phyloP scores from a whole-genome alignment of 1,140 invertebrate genomes.

The Polypedilum pembai region DNA sequence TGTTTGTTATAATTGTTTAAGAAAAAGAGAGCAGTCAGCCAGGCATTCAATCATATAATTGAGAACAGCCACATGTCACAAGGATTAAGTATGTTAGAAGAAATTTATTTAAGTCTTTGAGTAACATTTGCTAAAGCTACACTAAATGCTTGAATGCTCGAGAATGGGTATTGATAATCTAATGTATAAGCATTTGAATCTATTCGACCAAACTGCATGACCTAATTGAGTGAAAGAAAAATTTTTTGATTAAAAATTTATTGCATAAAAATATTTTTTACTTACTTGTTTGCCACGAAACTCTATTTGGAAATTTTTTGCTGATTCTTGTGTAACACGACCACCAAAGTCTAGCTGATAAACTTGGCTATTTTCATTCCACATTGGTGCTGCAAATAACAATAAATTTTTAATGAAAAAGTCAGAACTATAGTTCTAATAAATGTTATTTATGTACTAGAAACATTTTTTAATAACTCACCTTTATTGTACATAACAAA shows the following conservation, averaged over 20 bases:
- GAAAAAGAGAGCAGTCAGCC: not conserved
- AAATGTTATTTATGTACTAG: too few species aligned
- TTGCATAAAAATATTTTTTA: not conserved
- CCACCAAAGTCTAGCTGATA: conserved; percentile 99
- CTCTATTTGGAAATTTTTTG: conserved; percentile 99
- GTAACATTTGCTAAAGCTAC: conserved; percentile 98
- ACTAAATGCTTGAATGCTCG: conserved; percentile 94
- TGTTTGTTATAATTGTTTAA: not conserved
- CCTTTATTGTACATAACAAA: conserved; percentile 95
- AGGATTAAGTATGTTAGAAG: not conserved
- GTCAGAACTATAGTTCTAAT: not conserved
- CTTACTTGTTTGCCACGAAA: conserved; percentile 90
- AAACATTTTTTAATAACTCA: not conserved
- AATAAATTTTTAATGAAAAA: not conserved
- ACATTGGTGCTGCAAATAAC: conserved; percentile 71
- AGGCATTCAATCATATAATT: conserved; percentile 22
- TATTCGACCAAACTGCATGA: conserved; percentile 98
- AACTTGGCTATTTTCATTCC: conserved; percentile 98
- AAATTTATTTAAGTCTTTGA: conserved; percentile 86
- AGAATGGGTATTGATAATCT: conserved; percentile 98
- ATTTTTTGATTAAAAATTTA: conserved; percentile 4
- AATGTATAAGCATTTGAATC: conserved; percentile 97
- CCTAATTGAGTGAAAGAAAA: conserved; percentile 51
- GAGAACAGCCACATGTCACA: not conserved
- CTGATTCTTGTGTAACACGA: conserved; percentile 96